These are phyloP conservation scores for Anoura caudifer DNA, from an alignment of 2,113 vertebrate genomes.

Conservation along the genomic window DNA sequence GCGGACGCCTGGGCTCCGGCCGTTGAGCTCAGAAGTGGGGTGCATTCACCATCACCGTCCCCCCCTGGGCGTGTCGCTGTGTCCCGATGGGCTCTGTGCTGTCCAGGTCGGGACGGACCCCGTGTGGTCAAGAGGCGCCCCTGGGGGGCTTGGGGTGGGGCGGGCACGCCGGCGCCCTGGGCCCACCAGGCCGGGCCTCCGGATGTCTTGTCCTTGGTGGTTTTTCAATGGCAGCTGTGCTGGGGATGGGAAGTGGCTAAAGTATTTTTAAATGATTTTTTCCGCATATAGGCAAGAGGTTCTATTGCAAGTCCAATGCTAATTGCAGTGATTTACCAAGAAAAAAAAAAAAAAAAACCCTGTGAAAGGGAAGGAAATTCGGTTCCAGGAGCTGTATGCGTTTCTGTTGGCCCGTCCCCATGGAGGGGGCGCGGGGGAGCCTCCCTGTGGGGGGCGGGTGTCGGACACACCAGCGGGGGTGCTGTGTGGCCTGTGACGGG, in stretches of 20 bases:
- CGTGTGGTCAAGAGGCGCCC: fast-evolving
- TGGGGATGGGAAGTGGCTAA: slow-evolving; percentile 48
- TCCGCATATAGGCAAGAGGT: slow-evolving; percentile 51
- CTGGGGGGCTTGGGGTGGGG: background rate
- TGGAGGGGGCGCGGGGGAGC: background rate
- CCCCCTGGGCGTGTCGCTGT: fast-evolving
- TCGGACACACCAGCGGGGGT: slow-evolving; percentile 78
- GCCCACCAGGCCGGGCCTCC: background rate
- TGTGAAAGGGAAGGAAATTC: slow-evolving; percentile 74
- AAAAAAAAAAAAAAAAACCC: slow-evolving; percentile 51
- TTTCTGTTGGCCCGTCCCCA: slow-evolving; percentile 56
- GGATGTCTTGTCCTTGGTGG: background rate
- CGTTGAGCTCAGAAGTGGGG: background rate
- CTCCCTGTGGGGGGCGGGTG: background rate
- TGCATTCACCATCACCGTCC: background rate
- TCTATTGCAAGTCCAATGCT: slow-evolving; percentile 68
- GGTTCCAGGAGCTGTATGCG: slow-evolving; percentile 47
- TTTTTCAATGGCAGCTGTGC: background rate
- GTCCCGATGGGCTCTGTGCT: fast-evolving
- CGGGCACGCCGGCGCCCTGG: background rate
- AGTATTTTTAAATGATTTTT: slow-evolving; percentile 72
- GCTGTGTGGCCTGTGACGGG: slow-evolving; percentile 76
- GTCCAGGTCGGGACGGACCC: fast-evolving
- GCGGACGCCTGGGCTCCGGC: background rate
- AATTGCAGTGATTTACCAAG: slow-evolving; percentile 76